Evolutionary conservation across 1,140 invertebrate genomes (phyloP), one percentile per base, ranked within the genome.

Genomic region (Drosophila murphyi): DNA sequence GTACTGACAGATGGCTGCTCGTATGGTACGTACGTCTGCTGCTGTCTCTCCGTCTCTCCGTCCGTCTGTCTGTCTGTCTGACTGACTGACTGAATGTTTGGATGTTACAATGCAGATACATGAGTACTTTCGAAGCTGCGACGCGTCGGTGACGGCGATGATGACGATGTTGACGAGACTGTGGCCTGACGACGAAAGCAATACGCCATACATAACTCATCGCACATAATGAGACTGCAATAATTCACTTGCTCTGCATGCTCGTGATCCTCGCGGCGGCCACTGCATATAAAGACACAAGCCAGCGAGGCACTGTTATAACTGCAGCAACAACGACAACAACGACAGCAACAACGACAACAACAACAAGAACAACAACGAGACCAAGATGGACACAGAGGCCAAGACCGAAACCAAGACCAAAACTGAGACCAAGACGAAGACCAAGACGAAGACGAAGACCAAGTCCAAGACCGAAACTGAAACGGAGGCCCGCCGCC

Each of bases 201-300:
- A 92, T 92, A 92, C 90, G 80, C 81, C 83, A 92, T 78, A 92
- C 90, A 92, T 92, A 92, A 92, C 90, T 92, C 90, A 92, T 92
- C 90, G 90, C 90, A 92, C 90, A 92, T 92, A 92, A 92, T 92
- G 90, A 92, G 90, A 92, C 90, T 92, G 90, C 82, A 91, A 92
- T 92, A 92, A 92, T 92, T 92, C 90, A 92, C 91, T 86, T 90
- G 86, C 86, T 90, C 86, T 82, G 72, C 81, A 90, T 89, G 86
- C 86, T 78, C 86, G 80, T 78, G 76, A 75, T 74, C 71, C 72
- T 80, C 72, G 75, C 78, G 72, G 63, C 75, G 62, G 80, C 35
- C 65, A 62, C 39, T 57, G 47, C 76, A 67, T 77, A 73, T 72
- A 72, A 81, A 79, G 76, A 81, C 76, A 81, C 72, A 76, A 81